Conservation (phyloP, 2,113 vertebrate species). For the Copsychus sechellarum region DNA sequence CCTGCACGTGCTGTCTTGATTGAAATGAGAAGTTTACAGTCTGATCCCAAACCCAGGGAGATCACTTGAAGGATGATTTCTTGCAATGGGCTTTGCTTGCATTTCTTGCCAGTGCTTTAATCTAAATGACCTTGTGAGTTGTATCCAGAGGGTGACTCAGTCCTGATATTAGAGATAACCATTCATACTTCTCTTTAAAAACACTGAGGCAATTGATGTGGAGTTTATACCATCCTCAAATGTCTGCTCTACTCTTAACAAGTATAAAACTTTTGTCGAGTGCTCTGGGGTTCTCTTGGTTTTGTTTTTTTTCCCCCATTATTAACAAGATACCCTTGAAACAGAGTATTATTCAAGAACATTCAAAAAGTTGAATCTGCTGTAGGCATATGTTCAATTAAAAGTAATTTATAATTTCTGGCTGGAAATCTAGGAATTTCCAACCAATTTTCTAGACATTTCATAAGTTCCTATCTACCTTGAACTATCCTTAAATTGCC, state of each 20-base stretch:
- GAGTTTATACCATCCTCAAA: neutral
- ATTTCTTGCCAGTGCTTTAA: neutral
- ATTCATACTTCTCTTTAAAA: neutral
- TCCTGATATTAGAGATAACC: neutral
- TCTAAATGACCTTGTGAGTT: neutral
- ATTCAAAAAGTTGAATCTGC: neutral
- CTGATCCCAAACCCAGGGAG: neutral
- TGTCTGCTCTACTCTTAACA: neutral
- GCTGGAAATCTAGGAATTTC: neutral
- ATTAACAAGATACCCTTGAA: neutral
- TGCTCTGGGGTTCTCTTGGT: neutral
- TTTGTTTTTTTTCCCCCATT: neutral
- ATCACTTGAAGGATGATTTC: neutral
- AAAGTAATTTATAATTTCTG: neutral
- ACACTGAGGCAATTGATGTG: neutral
- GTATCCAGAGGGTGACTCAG: neutral
- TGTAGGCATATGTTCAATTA: neutral
- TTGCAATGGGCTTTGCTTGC: neutral
- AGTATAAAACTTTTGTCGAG: neutral
- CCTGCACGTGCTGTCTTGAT: neutral
- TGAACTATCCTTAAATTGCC: neutral
- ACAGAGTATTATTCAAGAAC: neutral
- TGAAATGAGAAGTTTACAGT: neutral
- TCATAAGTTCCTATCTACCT: neutral
- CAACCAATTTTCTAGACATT: neutral